Conservation (phyloP, 2,888 invertebrate genomes). For the Syrphus vitripennis region DNA sequence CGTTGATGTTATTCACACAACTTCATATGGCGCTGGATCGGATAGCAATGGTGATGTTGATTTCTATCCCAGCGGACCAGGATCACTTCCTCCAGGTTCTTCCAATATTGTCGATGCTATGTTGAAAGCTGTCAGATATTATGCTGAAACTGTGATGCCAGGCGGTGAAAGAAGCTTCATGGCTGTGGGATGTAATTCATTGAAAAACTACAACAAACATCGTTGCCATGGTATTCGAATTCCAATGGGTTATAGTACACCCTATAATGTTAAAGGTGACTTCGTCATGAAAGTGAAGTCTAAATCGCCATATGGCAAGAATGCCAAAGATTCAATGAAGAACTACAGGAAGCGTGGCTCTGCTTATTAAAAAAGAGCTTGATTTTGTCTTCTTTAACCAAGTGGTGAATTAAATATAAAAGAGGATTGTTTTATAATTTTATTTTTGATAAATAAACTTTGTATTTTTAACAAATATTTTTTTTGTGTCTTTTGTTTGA, state of each 20-base stretch:
- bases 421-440: not conserved
- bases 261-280: conserved; percentile 76
- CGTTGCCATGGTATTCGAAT: conserved; percentile 76
- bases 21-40: conserved; percentile 76
- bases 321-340: conserved; percentile 41
- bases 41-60: conserved; percentile 76
- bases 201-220: conserved; percentile 76
- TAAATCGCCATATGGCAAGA: conserved; percentile 77
- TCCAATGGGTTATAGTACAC: conserved; percentile 78
- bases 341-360: conserved; percentile 14
- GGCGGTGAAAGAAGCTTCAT: conserved; percentile 79
- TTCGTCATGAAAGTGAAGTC: conserved; percentile 78
- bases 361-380: not conserved
- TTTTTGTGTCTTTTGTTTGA: not conserved
- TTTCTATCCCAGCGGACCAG: conserved; percentile 79
- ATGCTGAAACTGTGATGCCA: conserved; percentile 79
- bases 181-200: conserved; percentile 77
- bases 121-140: conserved; percentile 78
- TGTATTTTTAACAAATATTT: not conserved
- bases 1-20: conserved; percentile 79
- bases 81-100: conserved; percentile 76
- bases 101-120: conserved; percentile 77
- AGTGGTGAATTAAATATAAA: not conserved
- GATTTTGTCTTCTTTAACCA: not conserved
- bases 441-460: conserved; percentile 3